phyloP scores from a whole-genome alignment of 2,797 vertebrate species.

The Sphaeramia orbicularis region DNA sequence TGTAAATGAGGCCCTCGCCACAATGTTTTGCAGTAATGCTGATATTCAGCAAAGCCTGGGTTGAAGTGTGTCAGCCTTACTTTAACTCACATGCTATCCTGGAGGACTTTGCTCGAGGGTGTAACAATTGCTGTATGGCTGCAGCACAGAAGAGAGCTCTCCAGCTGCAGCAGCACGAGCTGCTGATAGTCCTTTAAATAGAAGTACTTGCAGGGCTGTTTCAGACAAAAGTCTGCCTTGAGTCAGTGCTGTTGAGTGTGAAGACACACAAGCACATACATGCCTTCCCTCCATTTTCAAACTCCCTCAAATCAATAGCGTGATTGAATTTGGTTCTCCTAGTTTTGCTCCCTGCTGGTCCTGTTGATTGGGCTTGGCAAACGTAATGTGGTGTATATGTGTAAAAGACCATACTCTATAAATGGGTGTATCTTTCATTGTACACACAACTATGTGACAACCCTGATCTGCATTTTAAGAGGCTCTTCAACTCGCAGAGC shows the following conservation, averaged over 20 bases:
- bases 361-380: slow-evolving; percentile 54
- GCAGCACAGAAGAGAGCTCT: slow-evolving; percentile 31
- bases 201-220: slow-evolving; percentile 45
- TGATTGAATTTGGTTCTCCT: slow-evolving; percentile 59
- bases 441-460: slow-evolving; percentile 15
- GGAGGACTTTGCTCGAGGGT: slow-evolving; percentile 46
- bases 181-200: slow-evolving; percentile 60
- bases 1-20: slow-evolving; percentile 47
- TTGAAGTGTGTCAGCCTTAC: slow-evolving; percentile 43
- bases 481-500: slow-evolving; percentile 22
- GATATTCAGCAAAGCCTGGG: slow-evolving; percentile 43
- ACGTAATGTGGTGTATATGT: slow-evolving; percentile 16
- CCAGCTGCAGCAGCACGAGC: slow-evolving; percentile 35
- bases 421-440: slow-evolving; percentile 26
- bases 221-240: slow-evolving; percentile 48
- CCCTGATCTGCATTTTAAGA: slow-evolving; percentile 44
- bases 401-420: background rate
- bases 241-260: slow-evolving; percentile 31
- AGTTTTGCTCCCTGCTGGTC: slow-evolving; percentile 25
- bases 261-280: slow-evolving; percentile 26
- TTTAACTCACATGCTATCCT: slow-evolving; percentile 49
- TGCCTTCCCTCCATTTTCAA: slow-evolving; percentile 32
- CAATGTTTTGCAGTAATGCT: slow-evolving; percentile 36
- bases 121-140: slow-evolving; percentile 13
- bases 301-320: slow-evolving; percentile 56